Evolutionary conservation across 2,113 vertebrate species (phyloP).

Genomic region (Cyprinodon variegatus): DNA sequence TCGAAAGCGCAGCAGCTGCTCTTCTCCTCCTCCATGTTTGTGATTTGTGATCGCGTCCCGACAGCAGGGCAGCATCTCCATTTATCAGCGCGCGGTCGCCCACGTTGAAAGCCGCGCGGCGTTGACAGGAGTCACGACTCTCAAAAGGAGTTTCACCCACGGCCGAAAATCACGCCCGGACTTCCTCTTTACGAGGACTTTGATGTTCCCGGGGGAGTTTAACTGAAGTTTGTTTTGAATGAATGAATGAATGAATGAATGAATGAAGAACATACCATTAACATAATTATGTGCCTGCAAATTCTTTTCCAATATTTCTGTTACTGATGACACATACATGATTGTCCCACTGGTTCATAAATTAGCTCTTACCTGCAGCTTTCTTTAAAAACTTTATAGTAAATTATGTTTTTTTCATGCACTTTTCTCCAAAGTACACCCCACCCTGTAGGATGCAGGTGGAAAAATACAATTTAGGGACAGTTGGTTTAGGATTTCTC

Average conservation of each 20-base stretch:
- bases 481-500: not conserved
- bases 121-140: conserved; percentile 20
- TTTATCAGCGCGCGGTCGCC: conserved; percentile 49
- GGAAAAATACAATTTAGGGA: not conserved
- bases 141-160: conserved; percentile 27
- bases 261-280: not conserved
- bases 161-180: not conserved
- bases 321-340: not conserved
- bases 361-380: not conserved
- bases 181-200: conserved; percentile 26
- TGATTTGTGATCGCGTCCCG: not conserved
- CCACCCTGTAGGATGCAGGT: too few relatives aligned
- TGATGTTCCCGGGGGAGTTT: not conserved
- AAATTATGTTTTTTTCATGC: too few relatives aligned
- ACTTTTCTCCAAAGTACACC: too few relatives aligned
- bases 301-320: not conserved
- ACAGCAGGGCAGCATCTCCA: conserved; percentile 2
- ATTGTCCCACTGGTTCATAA: too few relatives aligned
- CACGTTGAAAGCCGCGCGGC: conserved; percentile 33
- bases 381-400: too few relatives aligned
- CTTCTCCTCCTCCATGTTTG: conserved; percentile 27
- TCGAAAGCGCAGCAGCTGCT: not conserved
- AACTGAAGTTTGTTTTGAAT: not conserved
- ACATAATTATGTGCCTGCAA: not conserved
- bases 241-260: not conserved